Conservation (phyloP, 2,797 vertebrate genomes). For the Staurois parvus region DNA sequence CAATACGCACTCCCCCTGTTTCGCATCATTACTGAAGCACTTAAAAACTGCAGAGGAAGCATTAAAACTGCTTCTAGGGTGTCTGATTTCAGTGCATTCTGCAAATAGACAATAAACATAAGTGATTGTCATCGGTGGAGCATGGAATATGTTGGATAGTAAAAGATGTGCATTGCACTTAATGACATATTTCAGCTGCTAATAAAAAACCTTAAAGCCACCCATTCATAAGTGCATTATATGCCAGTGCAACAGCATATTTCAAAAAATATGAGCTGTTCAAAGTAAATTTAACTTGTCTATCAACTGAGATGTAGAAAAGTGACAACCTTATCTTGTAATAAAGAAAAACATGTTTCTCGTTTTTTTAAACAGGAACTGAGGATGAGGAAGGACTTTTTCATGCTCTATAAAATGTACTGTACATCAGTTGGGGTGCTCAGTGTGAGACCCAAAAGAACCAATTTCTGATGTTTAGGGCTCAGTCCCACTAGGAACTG, state of each 20-base stretch:
- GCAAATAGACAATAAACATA: conserved; percentile 61
- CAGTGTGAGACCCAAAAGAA: no score
- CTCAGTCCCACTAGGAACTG: no score
- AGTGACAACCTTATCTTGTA: conserved; percentile 23
- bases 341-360: not conserved
- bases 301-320: conserved; percentile 8
- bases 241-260: conserved; percentile 8
- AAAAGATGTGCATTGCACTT: conserved; percentile 35
- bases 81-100: conserved; percentile 37
- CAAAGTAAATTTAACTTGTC: conserved; percentile 29
- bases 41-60: conserved; percentile 58
- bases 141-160: conserved; percentile 49
- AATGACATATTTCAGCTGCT: conserved; percentile 54
- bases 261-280: conserved; percentile 17
- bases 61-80: conserved; percentile 53
- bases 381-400: no score
- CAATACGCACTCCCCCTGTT: conserved; percentile 49
- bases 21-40: conserved; percentile 61
- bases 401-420: no score
- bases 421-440: no score
- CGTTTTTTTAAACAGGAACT: not conserved
- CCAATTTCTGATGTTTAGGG: no score
- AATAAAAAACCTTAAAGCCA: conserved; percentile 48
- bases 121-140: conserved; percentile 56
- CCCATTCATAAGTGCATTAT: conserved; percentile 28